Conservation (phyloP, 1,140 invertebrate genomes). For the Monomorium pharaonis region DNA sequence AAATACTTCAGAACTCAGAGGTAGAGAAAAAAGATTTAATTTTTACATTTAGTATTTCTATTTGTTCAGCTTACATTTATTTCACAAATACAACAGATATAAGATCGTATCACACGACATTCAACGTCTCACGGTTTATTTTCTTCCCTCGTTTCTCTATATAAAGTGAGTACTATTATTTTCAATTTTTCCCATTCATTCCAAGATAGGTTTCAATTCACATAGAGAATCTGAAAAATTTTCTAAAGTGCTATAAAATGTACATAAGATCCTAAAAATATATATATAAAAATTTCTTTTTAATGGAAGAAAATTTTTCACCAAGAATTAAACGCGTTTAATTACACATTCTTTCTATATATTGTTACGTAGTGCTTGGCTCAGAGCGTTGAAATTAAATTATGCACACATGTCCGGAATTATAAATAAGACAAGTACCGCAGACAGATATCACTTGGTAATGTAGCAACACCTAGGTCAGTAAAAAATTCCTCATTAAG, state of each 20-base stretch:
- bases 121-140: too few relatives aligned
- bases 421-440: neutral
- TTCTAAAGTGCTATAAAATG: neutral
- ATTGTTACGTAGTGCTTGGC: neutral
- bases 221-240: neutral
- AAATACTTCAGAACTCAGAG: too few relatives aligned
- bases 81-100: too few relatives aligned
- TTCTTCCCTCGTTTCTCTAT: too few relatives aligned
- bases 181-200: too few relatives aligned
- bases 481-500: slow-evolving; percentile 27
- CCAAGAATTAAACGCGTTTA: neutral
- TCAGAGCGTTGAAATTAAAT: neutral
- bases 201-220: too few relatives aligned
- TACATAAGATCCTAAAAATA: neutral
- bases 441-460: neutral
- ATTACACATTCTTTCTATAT: neutral
- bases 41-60: too few relatives aligned
- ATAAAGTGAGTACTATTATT: too few relatives aligned
- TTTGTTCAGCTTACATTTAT: too few relatives aligned
- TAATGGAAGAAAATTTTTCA: neutral
- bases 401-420: neutral
- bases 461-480: neutral
- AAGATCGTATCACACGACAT: too few relatives aligned
- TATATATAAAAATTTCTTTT: neutral
- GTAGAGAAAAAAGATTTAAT: too few relatives aligned